Conservation (phyloP, 2,888 invertebrate genomes). For the Conistra vaccinii region DNA sequence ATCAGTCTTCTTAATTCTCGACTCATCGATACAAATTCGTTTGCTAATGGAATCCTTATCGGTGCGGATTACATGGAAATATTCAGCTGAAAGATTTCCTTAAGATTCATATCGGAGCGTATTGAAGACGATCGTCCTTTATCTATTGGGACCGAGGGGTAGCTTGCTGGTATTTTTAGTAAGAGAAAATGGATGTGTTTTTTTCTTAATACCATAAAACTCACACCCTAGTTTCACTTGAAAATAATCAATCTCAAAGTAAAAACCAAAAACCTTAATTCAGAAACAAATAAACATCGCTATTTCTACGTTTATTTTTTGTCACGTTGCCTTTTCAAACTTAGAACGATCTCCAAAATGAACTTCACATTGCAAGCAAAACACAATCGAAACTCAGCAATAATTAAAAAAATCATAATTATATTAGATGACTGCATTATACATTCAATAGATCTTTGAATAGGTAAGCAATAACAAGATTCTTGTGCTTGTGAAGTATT, state of each 20-base stretch:
- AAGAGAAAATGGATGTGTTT: conserved; percentile 12
- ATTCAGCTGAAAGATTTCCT: conserved; percentile 69
- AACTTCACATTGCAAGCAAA: conserved; percentile 23
- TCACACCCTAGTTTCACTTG: too few species aligned
- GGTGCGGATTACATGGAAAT: conserved; percentile 63
- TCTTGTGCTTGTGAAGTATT: background rate
- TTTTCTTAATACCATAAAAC: background rate
- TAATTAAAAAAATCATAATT: conserved; percentile 19
- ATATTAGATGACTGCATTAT: too few species aligned
- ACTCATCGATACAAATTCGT: conserved; percentile 57
- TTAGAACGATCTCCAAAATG: background rate
- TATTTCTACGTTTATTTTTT: background rate
- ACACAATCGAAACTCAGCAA: conserved; percentile 15
- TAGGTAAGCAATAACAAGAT: too few species aligned
- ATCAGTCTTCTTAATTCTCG: conserved; percentile 51
- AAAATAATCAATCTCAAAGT: background rate
- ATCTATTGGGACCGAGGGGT: conserved; percentile 54
- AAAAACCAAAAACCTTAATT: background rate
- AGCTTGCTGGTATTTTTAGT: conserved; percentile 25
- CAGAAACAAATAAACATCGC: background rate
- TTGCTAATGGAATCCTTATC: conserved; percentile 60
- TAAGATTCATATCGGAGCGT: conserved; percentile 64
- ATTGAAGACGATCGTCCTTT: conserved; percentile 57
- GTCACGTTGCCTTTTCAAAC: background rate
- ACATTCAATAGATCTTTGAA: too few species aligned